These are phyloP conservation scores for Apogon talboti DNA, from an alignment of 2,797 vertebrate species.

Conservation along the genomic window DNA sequence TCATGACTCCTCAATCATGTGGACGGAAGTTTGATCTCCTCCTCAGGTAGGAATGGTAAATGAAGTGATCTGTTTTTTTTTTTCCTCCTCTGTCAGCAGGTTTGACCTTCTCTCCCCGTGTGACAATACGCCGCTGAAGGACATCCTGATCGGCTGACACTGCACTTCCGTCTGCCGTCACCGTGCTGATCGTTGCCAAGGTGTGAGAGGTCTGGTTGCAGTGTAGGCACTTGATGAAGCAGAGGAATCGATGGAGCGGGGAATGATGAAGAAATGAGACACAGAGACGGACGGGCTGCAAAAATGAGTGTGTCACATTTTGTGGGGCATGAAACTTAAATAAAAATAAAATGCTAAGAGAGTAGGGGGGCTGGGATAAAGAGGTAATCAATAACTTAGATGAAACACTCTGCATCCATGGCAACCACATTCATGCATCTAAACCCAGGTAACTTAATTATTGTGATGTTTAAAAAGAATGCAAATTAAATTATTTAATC, in stretches of 20 bases:
- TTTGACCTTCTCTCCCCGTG: slow-evolving; percentile 66
- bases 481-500: slow-evolving; percentile 1
- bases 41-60: slow-evolving; percentile 70
- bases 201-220: slow-evolving; percentile 71
- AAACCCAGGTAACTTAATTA: slow-evolving; percentile 10
- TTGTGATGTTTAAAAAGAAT: slow-evolving; percentile 13
- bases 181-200: slow-evolving; percentile 75
- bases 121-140: slow-evolving; percentile 76
- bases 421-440: background rate
- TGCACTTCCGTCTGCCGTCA: slow-evolving; percentile 80
- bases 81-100: slow-evolving; percentile 69
- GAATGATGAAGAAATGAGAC: slow-evolving; percentile 92
- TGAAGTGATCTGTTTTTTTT: slow-evolving; percentile 65
- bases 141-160: slow-evolving; percentile 80
- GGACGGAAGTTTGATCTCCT: slow-evolving; percentile 43
- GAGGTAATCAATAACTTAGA: slow-evolving; percentile 35
- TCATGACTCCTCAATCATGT: slow-evolving; percentile 20
- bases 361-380: background rate
- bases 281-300: slow-evolving; percentile 77
- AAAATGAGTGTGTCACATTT: slow-evolving; percentile 75
- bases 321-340: slow-evolving; percentile 24
- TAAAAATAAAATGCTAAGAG: slow-evolving; percentile 20
- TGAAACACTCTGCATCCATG: slow-evolving; percentile 14
- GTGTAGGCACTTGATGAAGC: slow-evolving; percentile 85
- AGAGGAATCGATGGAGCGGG: slow-evolving; percentile 91